phyloP scores from a whole-genome alignment of 1,140 invertebrate genomes.

The Pectinophora gossypiella region DNA sequence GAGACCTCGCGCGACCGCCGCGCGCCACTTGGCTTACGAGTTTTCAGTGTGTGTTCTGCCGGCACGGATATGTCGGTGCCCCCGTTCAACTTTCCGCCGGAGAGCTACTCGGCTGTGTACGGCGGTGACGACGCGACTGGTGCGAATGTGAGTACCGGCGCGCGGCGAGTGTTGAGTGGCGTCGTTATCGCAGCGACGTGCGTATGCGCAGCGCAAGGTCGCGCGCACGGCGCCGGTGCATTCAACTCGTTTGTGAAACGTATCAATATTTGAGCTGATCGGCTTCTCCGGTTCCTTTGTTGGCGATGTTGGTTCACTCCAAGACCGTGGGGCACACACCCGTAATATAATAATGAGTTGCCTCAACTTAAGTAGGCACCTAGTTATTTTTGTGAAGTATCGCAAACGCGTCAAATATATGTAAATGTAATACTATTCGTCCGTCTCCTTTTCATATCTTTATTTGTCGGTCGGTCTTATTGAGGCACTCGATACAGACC shows the following conservation, averaged over 20 bases:
- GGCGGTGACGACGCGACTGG: slow-evolving; percentile 35
- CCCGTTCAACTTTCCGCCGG: slow-evolving; percentile 58
- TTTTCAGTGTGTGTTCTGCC: slow-evolving; percentile 11
- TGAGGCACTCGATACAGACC: background rate
- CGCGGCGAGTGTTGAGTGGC: slow-evolving; percentile 34
- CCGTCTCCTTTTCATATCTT: too few relatives aligned
- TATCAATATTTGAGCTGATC: too few relatives aligned
- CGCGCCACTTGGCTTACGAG: slow-evolving; percentile 22
- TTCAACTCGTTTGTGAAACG: slow-evolving; percentile 44
- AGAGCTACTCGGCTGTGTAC: slow-evolving; percentile 65
- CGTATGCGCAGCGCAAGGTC: slow-evolving; percentile 56
- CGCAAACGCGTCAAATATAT: too few relatives aligned
- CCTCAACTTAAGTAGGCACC: too few relatives aligned
- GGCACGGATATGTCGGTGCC: slow-evolving; percentile 37
- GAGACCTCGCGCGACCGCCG: slow-evolving; percentile 21
- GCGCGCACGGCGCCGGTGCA: slow-evolving; percentile 41
- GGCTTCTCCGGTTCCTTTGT: too few relatives aligned
- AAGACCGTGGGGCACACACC: too few relatives aligned
- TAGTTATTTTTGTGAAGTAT: too few relatives aligned
- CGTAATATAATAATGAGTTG: too few relatives aligned
- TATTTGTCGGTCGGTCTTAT: too few relatives aligned
- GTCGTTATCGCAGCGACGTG: slow-evolving; percentile 38
- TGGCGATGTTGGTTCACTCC: too few relatives aligned
- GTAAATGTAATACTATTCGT: too few relatives aligned
- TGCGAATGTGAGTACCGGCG: slow-evolving; percentile 56